Conservation (phyloP, 2,797 vertebrate genomes). For the Centropyge bicolor region DNA sequence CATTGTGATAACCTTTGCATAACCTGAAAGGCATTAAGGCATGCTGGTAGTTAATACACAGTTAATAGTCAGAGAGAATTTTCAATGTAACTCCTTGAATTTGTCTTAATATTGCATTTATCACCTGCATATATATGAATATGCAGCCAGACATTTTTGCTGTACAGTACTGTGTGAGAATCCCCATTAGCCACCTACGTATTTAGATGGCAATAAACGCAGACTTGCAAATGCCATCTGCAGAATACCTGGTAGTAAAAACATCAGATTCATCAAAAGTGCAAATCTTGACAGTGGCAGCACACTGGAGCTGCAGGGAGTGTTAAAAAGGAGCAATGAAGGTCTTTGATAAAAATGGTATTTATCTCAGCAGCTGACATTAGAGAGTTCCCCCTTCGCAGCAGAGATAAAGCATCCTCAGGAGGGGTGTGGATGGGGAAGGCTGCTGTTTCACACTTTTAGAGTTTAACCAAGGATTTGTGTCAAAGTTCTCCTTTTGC, state of each 20-base stretch:
- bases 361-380: conserved; percentile 50
- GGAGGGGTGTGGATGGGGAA: conserved; percentile 7
- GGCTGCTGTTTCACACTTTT: conserved; percentile 19
- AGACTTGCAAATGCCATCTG: not conserved
- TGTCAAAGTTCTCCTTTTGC: conserved; percentile 21
- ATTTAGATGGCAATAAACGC: not conserved
- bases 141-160: not conserved
- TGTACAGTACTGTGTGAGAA: not conserved
- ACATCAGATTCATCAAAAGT: conserved; percentile 21
- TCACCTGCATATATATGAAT: not conserved
- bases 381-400: conserved; percentile 17
- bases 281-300: conserved; percentile 7
- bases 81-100: not conserved
- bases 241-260: conserved; percentile 5
- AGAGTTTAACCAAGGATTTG: conserved; percentile 27
- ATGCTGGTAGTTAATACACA: too few relatives aligned
- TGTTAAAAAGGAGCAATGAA: not conserved
- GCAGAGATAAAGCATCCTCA: conserved; percentile 37
- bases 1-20: too few relatives aligned
- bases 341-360: conserved; percentile 40
- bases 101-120: not conserved
- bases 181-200: not conserved
- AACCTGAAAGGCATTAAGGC: not conserved
- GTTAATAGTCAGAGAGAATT: not conserved
- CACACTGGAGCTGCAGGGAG: conserved; percentile 3